phyloP scores from a whole-genome alignment of 2,888 invertebrate genomes.

The Drosophila melanosoma region DNA sequence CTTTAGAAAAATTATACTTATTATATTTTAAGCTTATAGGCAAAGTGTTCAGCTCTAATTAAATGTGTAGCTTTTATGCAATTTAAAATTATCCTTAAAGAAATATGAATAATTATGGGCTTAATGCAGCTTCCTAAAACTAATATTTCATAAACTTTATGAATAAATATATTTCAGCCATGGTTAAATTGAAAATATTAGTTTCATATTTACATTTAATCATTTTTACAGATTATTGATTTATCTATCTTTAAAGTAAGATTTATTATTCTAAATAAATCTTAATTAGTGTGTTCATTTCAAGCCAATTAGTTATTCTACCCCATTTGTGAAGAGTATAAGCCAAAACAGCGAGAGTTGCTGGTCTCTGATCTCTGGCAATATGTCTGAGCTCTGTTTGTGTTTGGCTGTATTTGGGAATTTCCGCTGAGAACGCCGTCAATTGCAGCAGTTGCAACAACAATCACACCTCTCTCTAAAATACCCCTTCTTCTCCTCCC shows the following conservation, averaged over 20 bases:
- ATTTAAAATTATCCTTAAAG: background rate
- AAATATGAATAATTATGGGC: background rate
- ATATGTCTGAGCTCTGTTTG: slow-evolving; percentile 31
- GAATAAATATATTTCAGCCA: too few species aligned
- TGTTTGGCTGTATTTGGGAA: slow-evolving; percentile 59
- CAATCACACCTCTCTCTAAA: slow-evolving; percentile 22
- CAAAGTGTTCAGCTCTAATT: background rate
- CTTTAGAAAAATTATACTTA: background rate
- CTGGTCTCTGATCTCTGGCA: slow-evolving; percentile 45
- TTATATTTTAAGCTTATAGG: rapidly evolving
- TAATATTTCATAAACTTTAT: background rate
- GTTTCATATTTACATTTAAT: background rate
- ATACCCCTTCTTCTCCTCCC: background rate
- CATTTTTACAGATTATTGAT: background rate
- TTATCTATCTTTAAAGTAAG: background rate
- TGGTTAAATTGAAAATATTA: background rate
- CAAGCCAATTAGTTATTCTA: slow-evolving; percentile 8
- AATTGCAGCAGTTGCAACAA: slow-evolving; percentile 60
- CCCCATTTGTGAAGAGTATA: slow-evolving; percentile 11
- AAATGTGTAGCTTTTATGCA: background rate
- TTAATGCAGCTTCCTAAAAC: background rate
- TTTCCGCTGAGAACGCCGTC: slow-evolving; percentile 68
- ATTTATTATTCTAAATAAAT: background rate
- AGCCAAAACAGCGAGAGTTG: slow-evolving; percentile 18
- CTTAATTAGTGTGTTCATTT: background rate